These are phyloP conservation scores for Hylomyscus alleni DNA, from an alignment of 2,797 vertebrate species.

Conservation along the genomic window DNA sequence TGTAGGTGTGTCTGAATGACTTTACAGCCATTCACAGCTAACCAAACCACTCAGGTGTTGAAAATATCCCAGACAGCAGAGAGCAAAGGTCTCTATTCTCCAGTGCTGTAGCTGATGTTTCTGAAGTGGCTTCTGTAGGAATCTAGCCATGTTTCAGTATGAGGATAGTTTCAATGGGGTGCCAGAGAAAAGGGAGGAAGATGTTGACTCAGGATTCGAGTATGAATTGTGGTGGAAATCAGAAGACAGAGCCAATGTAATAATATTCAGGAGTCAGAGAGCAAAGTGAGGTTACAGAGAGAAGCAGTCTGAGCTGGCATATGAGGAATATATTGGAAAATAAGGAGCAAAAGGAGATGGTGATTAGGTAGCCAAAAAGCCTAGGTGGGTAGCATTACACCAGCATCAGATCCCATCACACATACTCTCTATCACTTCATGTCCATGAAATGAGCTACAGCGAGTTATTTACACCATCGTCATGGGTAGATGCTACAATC, in stretches of 20 bases:
- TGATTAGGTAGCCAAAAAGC: background rate
- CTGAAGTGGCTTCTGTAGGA: background rate
- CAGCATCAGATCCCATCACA: accelerated
- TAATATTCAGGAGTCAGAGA: background rate
- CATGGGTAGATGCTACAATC: background rate
- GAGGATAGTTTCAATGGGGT: background rate
- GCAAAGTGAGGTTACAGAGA: background rate
- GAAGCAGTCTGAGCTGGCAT: background rate
- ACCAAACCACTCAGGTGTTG: background rate
- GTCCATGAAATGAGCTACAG: accelerated
- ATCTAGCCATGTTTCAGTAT: background rate
- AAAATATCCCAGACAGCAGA: background rate
- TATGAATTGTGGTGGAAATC: background rate
- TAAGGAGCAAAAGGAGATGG: accelerated
- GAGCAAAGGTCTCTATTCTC: background rate
- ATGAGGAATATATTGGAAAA: background rate
- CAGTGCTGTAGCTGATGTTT: background rate
- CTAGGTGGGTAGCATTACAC: accelerated
- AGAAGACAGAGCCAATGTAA: background rate
- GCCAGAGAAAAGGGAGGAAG: background rate
- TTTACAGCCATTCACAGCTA: background rate
- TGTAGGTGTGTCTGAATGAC: accelerated
- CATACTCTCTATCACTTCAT: accelerated
- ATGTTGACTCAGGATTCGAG: background rate
- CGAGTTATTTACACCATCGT: background rate